Evolutionary conservation across 1,140 invertebrate genomes (phyloP), one percentile per base, ranked within the genome.

Genomic region (Trinorchestia longiramus): DNA sequence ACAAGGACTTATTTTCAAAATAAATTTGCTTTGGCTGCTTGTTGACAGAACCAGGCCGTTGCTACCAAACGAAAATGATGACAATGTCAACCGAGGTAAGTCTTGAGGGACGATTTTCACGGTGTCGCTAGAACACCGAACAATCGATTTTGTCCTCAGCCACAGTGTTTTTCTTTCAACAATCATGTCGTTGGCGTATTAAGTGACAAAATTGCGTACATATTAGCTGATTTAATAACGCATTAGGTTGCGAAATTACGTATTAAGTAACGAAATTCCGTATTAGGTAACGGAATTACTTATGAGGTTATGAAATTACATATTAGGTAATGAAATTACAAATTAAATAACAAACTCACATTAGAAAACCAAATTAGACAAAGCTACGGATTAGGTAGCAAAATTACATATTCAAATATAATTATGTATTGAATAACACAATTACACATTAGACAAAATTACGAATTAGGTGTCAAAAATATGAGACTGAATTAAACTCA

Each of bases 1-100:
- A 94, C 92, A 44, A n/a, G 40, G 44, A 47, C 41, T 94, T 43
- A 94, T 94, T 94, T 43, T 40, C 44, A 94, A 47, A 45, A 94
- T 94, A 94, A 94, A 47, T 77, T 77, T 77, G 88, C 43, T 6
- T 90, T 8, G 88, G n/a, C 92, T 45, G 43, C 92, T 3, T 47
- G 92, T 94, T 94, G 92, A 94, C 92, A 45, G 92, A 94, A 40
- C 43, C 88, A 91, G 19, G 88, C 41, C 43, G 44, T 42, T 42
- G n/a, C 88, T 42, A 53, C 15, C 43, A 15, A 15, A 4, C 4
- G 4, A 90, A 94, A 94, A 94, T 94, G 92, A 94, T 43, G 43
- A 42, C 11, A 47, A 43, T 40, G 92, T 47, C 41, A 94, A 47
- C 92, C 40, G 44, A 94, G 23, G 40, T 45, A n/a, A 45, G 44